These are phyloP conservation scores for Talpa occidentalis DNA, from an alignment of 2,113 vertebrate species.

Conservation along the genomic window DNA sequence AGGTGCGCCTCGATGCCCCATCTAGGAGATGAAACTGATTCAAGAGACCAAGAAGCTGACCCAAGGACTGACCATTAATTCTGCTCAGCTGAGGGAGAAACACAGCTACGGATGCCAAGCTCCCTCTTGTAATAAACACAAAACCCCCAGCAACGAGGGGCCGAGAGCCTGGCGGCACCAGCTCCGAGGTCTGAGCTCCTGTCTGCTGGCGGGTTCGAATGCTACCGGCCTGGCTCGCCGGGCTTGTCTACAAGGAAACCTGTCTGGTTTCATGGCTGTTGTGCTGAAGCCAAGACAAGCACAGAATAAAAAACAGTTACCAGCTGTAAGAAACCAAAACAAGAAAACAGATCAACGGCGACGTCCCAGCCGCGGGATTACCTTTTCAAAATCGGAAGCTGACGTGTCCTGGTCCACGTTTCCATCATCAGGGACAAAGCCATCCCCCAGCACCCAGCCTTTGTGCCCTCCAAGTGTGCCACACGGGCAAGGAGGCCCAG, in stretches of 20 bases:
- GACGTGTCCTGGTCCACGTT: accelerated
- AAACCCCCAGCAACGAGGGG: neutral
- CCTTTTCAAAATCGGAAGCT: neutral
- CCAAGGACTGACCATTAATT: neutral
- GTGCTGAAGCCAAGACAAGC: neutral
- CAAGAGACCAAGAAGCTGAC: neutral
- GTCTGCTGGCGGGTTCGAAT: neutral
- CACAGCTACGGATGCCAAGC: neutral
- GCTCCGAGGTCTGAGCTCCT: no score
- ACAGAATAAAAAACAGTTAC: neutral
- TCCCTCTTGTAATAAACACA: neutral
- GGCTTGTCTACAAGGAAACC: neutral
- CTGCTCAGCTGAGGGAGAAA: neutral
- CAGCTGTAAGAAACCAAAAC: neutral
- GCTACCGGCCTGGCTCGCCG: neutral
- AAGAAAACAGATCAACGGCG: neutral
- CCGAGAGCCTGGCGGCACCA: no score
- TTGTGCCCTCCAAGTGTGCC: neutral
- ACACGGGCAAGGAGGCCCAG: neutral
- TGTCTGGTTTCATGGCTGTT: neutral
- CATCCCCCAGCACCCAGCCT: neutral
- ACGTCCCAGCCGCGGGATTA: neutral
- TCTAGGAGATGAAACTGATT: neutral
- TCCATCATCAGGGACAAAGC: neutral
- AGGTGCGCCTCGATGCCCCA: no score